Conservation (phyloP, 2,113 vertebrate genomes). For the Agapornis roseicollis region DNA sequence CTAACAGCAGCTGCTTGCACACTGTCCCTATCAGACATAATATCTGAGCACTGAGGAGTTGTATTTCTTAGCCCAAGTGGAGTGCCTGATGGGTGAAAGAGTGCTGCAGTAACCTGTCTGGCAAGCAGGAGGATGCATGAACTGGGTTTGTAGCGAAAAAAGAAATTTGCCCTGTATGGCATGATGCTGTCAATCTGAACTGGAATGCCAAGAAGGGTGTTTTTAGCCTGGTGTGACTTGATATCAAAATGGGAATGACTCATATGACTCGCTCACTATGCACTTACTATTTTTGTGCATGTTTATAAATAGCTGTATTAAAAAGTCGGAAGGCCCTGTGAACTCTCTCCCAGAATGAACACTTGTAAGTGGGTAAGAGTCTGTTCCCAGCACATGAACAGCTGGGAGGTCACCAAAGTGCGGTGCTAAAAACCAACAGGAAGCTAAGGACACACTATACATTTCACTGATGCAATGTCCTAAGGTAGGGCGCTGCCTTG, state of each 20-base stretch:
- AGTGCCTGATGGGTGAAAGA: neutral
- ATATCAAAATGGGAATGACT: slow-evolving; percentile 39
- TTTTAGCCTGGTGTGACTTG: neutral
- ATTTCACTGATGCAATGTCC: neutral
- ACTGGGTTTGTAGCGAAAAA: neutral
- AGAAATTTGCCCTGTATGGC: neutral
- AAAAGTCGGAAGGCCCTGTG: neutral
- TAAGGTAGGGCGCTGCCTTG: neutral
- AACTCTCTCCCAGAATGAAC: slow-evolving; percentile 33
- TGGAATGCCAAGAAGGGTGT: neutral
- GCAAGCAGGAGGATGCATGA: neutral
- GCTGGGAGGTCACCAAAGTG: neutral
- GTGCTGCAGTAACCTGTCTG: neutral
- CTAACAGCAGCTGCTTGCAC: neutral
- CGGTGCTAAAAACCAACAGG: neutral
- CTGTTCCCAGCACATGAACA: neutral
- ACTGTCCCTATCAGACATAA: neutral
- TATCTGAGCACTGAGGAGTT: neutral
- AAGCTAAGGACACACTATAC: neutral
- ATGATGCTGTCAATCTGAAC: neutral
- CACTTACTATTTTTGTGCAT: slow-evolving; percentile 40
- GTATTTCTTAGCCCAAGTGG: neutral
- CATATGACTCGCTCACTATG: slow-evolving; percentile 37
- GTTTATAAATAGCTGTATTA: slow-evolving; percentile 53
- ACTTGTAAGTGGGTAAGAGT: slow-evolving; percentile 13